These are phyloP conservation scores for Leguminivora glycinivorella DNA, from an alignment of 1,140 invertebrate genomes.

Conservation along the genomic window DNA sequence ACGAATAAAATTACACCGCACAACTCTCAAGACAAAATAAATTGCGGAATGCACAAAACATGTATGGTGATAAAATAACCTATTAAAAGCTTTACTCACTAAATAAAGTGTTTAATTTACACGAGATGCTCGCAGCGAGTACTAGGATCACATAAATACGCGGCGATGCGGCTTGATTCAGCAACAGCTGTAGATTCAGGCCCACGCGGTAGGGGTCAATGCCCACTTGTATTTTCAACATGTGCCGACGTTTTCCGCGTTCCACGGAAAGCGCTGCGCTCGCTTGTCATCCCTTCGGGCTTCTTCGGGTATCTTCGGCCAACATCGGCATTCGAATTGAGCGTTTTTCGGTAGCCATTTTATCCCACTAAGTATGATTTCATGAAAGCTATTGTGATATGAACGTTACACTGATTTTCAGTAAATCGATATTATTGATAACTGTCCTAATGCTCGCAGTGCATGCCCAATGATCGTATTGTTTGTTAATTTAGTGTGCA, in stretches of 20 bases:
- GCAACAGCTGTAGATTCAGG: conserved; percentile 71
- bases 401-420: no score
- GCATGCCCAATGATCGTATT: no score
- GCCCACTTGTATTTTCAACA: conserved; percentile 77
- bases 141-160: conserved; percentile 61
- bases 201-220: conserved; percentile 72
- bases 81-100: neutral
- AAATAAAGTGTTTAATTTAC: neutral
- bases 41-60: neutral
- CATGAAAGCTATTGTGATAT: neutral
- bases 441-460: no score
- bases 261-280: conserved; percentile 68
- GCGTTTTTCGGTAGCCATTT: conserved; percentile 22
- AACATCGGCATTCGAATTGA: conserved; percentile 22
- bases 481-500: no score
- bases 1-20: no score
- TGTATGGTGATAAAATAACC: neutral
- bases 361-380: neutral
- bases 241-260: conserved; percentile 77
- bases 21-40: neutral
- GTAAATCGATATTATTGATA: no score
- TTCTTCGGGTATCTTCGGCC: conserved; percentile 58
- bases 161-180: conserved; percentile 68
- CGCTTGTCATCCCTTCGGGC: conserved; percentile 70
- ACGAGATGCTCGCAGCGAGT: conserved; percentile 27